A percentile compares a stretch with the other conserved stretches of the same genome.
Evolutionary conservation across 2,797 vertebrate species (phyloP).

Genomic region (Bovichtus variegatus): DNA sequence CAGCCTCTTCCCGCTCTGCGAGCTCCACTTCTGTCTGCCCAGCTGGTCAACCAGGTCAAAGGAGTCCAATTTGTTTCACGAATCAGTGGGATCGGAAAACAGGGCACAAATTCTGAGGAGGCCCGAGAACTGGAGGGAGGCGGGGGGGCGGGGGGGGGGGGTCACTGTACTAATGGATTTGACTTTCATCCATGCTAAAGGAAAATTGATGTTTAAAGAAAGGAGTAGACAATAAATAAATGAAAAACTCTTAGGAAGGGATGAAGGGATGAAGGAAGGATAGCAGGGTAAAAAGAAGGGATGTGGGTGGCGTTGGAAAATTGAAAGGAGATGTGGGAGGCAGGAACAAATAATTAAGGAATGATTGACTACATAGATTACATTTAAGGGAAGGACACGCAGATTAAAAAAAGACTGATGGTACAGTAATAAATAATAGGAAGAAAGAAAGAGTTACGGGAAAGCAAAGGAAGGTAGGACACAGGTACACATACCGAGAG

Average conservation of each 20-base stretch:
- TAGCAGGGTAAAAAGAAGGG: background rate
- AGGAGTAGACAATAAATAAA: background rate
- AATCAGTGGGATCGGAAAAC: slow-evolving; percentile 50
- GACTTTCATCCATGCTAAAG: slow-evolving; percentile 16
- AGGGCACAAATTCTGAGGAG: slow-evolving; percentile 35
- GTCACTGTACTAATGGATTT: slow-evolving; percentile 10
- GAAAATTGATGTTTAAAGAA: slow-evolving; percentile 2
- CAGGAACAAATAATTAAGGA: background rate
- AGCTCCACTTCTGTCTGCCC: slow-evolving; percentile 21
- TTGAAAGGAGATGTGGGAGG: background rate
- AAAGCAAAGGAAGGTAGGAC: background rate
- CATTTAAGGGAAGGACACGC: background rate
- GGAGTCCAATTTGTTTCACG: slow-evolving; percentile 51
- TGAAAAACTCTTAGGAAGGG: background rate
- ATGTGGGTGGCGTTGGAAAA: background rate
- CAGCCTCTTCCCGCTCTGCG: slow-evolving; percentile 8
- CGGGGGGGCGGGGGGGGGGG: no score
- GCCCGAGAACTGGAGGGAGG: background rate
- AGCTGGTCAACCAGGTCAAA: slow-evolving; percentile 22
- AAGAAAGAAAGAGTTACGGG: background rate
- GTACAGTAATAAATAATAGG: background rate
- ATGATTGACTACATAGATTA: background rate
- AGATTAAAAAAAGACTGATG: background rate
- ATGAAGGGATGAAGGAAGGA: background rate
- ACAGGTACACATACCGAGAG: background rate